phyloP scores from a whole-genome alignment of 2,797 vertebrate genomes.

The Carapus acus region DNA sequence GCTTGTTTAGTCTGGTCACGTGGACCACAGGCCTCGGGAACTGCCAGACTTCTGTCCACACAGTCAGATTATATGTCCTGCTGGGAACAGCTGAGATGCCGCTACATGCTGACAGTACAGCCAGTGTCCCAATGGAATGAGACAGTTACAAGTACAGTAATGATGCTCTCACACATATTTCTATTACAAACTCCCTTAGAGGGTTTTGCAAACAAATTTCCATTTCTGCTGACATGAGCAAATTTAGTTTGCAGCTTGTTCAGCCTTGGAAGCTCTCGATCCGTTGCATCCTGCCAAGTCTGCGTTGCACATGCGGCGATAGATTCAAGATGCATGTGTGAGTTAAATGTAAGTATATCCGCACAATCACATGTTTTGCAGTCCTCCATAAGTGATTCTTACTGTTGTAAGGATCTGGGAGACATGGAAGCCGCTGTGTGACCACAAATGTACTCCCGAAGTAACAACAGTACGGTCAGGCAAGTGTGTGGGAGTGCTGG shows the following conservation, averaged over 20 bases:
- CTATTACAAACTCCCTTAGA: slow-evolving; percentile 17
- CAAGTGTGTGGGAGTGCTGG: slow-evolving; percentile 39
- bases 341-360: too few species aligned
- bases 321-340: too few species aligned
- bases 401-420: slow-evolving; percentile 21
- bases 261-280: too few species aligned
- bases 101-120: slow-evolving; percentile 27
- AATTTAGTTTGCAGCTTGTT: too few species aligned
- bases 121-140: slow-evolving; percentile 38
- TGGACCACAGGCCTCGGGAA: slow-evolving; percentile 64
- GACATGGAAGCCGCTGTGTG: slow-evolving; percentile 22
- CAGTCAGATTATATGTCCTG: slow-evolving; percentile 56
- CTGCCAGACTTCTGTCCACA: slow-evolving; percentile 58
- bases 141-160: slow-evolving; percentile 27
- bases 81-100: slow-evolving; percentile 55
- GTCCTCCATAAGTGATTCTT: slow-evolving; percentile 2
- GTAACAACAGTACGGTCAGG: slow-evolving; percentile 38
- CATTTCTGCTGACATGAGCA: slow-evolving; percentile 2
- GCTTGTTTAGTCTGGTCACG: slow-evolving; percentile 79
- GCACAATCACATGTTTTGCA: too few species aligned
- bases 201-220: slow-evolving; percentile 12
- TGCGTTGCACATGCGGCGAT: too few species aligned
- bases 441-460: slow-evolving; percentile 36
- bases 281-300: too few species aligned
- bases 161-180: neutral